Base-by-base conservation (phyloP, 1,140 invertebrate species). In the Drosophila tristis region DNA sequence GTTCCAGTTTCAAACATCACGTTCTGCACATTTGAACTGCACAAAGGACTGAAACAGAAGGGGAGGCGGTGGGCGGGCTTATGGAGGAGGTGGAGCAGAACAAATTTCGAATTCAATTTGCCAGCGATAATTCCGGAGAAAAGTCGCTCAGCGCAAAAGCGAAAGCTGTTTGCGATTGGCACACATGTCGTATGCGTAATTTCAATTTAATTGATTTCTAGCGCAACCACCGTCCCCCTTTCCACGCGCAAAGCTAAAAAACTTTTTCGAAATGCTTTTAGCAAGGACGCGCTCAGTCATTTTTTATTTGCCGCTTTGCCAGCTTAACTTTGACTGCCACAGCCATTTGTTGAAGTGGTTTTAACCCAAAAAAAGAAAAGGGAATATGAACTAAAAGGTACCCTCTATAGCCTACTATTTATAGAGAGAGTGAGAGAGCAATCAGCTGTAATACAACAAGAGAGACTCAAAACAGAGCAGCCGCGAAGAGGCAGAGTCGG, bases 131-230 rank as follows among this genome's bases (percentile, higher is more conserved):
- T 79, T 79, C 47, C 56, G 25, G 57, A 35, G 20, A 63, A 78
- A 65, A 59, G 47, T 47, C 56, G 58, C 39, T 39, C 51, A 13
- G 49, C 42, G 43, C 42, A 59, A 70, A 74, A 86, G 78, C 73
- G 78, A 81, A 87, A 87, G 74, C 74, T 59, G 59, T 62, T 68
- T 58, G 64, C 65, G 51, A 64, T 78, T 76, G 77, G 84, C 82
- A 78, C 71, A 87, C 84, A 89, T 87, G 84, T 76, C 78, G 82
- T 87, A 86, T 86, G 84, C 82, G 82, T 82, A 89, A 89, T 87
- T 89, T 87, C 71, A 77, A 78, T 79, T 87, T 87, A 87, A 87
- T 87, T 87, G 82, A 82, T 87, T 87, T 78, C 54, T 50, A 72
- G 63, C 67, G 78, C 62, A 81, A 65, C 20, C 20, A 59, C 63